Evolutionary conservation across 2,797 vertebrate genomes (phyloP), one percentile per base, ranked within the genome.

Genomic region (Megalops cyprinoides): DNA sequence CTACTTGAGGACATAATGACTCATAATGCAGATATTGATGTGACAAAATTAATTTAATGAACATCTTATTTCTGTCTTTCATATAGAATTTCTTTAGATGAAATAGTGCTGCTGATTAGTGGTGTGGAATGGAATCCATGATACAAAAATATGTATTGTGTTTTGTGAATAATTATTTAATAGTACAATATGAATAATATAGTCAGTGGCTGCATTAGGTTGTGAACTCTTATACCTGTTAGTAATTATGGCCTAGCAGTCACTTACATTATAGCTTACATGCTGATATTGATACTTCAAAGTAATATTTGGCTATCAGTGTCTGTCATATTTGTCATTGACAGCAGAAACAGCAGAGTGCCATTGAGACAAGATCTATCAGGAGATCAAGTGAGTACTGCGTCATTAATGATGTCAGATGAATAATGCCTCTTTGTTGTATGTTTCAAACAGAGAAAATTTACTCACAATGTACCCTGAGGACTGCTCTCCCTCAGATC

Each of bases 331-430:
- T 67, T 53, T 53, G 51, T 0, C 51, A 53, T 53, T 58, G 71
- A 80, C 73, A 58, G 73, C 80, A 44, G 56, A 71, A 62, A 58
- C 67, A 76, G 80, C 71, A 31, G 58, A 74, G 42, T 79, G 37
- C 2, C 78, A 56, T 79, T 49, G 71, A 60, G 51, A 83, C 76
- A 79, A 56, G 78, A 82, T 76, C 49, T 58, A 75, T 78, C 76
- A 62, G 69, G 18, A 48, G 31, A 71, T 58, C 82, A 60, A 80
- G 74, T 67, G 51, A 74, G 58, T 53, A 58, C 80, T 76, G 62
- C 85, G 53, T 88, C 77, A 84, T 89, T 87, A 89, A 82, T 86
- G 87, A 81, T 87, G 84, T 89, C 87, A 83, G 77, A 74, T 60
- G 53, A 85, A 89, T 88, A 55, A 89, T 90, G 31, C 15, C 46